Evolutionary conservation across 2,113 vertebrate genomes (phyloP).

Genomic region (Passer montanus): DNA sequence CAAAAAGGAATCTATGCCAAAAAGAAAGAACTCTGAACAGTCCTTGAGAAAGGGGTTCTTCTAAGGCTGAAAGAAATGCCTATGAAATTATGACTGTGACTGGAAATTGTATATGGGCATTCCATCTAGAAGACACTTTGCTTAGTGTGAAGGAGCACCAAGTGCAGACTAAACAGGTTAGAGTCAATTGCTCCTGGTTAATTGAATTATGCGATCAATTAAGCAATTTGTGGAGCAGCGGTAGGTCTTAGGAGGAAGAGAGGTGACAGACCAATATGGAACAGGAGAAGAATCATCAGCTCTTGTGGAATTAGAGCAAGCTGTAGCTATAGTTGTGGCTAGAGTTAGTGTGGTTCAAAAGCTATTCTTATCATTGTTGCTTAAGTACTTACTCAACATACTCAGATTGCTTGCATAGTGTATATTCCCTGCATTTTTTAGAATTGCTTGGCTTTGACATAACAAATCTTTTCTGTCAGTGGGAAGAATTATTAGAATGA

Average conservation of each 20-base stretch:
- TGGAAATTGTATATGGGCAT: background rate
- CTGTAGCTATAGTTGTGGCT: background rate
- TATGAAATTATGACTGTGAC: background rate
- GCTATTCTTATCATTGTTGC: background rate
- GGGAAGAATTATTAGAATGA: background rate
- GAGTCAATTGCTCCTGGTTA: background rate
- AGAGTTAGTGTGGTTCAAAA: background rate
- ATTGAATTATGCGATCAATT: constrained; percentile 22
- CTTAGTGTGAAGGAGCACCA: background rate
- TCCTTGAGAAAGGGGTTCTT: background rate
- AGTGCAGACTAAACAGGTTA: background rate
- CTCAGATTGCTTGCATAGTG: background rate
- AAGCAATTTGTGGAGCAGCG: background rate
- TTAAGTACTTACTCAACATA: background rate
- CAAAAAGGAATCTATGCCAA: background rate
- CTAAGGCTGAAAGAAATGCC: background rate
- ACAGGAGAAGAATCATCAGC: background rate
- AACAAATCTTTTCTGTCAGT: background rate
- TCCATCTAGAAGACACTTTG: background rate
- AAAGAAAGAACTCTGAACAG: background rate
- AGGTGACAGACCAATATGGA: background rate
- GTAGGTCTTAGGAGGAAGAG: background rate
- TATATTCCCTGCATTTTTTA: background rate
- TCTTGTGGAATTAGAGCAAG: background rate
- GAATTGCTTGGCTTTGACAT: background rate